Percentiles rank a stretch among this genome's conserved stretches.
Conservation (phyloP, 1,140 invertebrate genomes). For the Apocrypta bakeri region DNA sequence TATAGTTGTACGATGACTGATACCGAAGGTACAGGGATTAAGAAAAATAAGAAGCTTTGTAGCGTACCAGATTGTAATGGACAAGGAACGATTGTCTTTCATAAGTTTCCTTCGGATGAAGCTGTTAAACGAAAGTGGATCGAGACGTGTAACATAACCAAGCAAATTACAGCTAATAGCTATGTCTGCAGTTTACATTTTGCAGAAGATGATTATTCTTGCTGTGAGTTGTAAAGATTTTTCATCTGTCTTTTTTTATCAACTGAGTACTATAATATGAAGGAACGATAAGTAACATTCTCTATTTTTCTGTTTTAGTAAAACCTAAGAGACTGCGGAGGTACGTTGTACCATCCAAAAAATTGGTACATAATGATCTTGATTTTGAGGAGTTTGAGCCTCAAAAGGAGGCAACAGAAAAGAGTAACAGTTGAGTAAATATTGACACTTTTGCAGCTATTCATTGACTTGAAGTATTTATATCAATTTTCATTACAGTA, state of each 20-base stretch:
- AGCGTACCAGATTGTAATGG: slow-evolving; percentile 6
- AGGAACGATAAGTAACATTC: no score
- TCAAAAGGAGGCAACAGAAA: not conserved
- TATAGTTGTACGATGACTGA: not conserved
- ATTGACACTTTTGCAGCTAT: not conserved
- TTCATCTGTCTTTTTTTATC: not conserved
- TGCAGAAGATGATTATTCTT: not conserved
- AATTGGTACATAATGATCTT: not conserved
- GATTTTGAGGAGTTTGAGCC: not conserved
- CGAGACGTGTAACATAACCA: slow-evolving; percentile 18
- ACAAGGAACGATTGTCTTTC: not conserved
- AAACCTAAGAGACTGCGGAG: not conserved
- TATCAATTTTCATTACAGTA: not conserved
- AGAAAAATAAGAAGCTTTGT: not conserved
- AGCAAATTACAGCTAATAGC: not conserved
- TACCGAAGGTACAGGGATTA: not conserved
- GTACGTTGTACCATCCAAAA: not conserved
- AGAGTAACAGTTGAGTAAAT: not conserved
- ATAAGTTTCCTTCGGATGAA: slow-evolving; percentile 12
- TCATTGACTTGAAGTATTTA: not conserved
- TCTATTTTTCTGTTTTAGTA: no score
- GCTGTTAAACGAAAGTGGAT: not conserved
- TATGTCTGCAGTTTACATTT: slow-evolving; percentile 22
- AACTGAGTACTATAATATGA: no score
- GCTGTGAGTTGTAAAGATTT: not conserved